Base-by-base conservation (phyloP, 2,888 invertebrate genomes). In the Sericinus montela region DNA sequence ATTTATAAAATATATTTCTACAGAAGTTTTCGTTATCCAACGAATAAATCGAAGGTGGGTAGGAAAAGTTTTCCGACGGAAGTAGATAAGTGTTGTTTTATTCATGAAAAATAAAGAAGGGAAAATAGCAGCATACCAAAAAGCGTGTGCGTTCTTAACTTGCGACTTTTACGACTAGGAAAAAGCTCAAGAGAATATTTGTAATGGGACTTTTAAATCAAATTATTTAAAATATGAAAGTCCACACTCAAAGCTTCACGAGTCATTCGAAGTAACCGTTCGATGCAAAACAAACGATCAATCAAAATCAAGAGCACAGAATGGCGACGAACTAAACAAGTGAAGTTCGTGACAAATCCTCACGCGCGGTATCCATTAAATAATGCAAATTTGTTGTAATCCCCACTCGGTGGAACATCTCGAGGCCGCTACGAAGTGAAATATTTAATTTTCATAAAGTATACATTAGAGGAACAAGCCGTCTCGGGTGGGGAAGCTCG, bases 381-480 rank as follows among this genome's bases (percentile, higher is more conserved):
- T 79, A 83, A 88, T 88, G 87, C 85, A 87, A 88, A 88, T 88
- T 84, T 78, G 80, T 80, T 83, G 85, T 87, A 86, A 86, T 86
- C 88, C 85, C 76, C 69, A 69, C 74, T 75, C 72, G 61, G 69
- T 55, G 69, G 69, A 72, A 70, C 72, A 69, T 69, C 69, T 71
- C 63, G 57, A 58, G 62, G 67, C 65, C 67, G 67, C 70, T 72
- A 65, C 62, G 75, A 81, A n/a, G 79, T 79, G 83, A 85, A 83
- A 86, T 88, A 86, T 88, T 87, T 86, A 87, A 88, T 87, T 87
- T 88, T 87, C 86, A 87, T 85, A 86, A 86, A 85, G 84, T 84
- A 78, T 81, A 78, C 80, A 82, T 85, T 82, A 81, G 73, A 75
- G 65, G 66, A 68, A 72, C 74, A 72, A 71, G 69, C 64, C 63